Conservation (phyloP, 2,888 invertebrate genomes). For the Sarcophaga subvicina region DNA sequence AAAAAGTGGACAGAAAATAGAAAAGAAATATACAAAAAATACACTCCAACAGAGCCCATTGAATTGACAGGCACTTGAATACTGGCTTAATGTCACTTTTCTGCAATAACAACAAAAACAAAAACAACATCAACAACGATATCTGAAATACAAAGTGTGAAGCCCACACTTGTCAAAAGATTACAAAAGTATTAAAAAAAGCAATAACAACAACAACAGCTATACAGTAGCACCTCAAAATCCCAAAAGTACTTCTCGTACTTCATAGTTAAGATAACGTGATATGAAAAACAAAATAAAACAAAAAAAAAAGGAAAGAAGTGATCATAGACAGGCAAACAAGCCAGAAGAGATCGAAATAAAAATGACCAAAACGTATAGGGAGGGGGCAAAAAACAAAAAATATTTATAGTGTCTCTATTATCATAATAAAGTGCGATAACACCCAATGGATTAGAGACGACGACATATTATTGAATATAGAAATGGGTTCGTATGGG, state of each 20-base stretch:
- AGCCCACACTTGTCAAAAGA: constrained; percentile 68
- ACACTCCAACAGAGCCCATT: constrained; percentile 39
- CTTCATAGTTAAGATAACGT: constrained; percentile 40
- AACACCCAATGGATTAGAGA: constrained; percentile 68
- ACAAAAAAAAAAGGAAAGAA: not conserved
- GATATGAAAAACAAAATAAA: constrained; percentile 30
- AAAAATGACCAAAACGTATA: constrained; percentile 47
- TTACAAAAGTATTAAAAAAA: constrained; percentile 50
- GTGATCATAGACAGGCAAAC: too few species aligned
- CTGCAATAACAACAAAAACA: constrained; percentile 54
- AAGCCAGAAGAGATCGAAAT: constrained; percentile 1
- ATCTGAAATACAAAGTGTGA: constrained; percentile 51
- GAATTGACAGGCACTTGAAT: constrained; percentile 67
- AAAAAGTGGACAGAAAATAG: not conserved
- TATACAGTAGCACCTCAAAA: constrained; percentile 59
- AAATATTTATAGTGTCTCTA: constrained; percentile 50
- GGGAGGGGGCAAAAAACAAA: not conserved
- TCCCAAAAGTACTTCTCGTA: constrained; percentile 60
- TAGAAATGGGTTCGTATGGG: constrained; percentile 34
- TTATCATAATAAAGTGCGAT: constrained; percentile 69
- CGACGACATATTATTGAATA: constrained; percentile 62
- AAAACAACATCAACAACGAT: constrained; percentile 28
- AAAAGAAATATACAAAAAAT: constrained; percentile 6
- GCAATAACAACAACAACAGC: constrained; percentile 27
- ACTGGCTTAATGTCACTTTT: constrained; percentile 65